Base-by-base conservation (phyloP, 2,113 vertebrate genomes). In the Alosa alosa region DNA sequence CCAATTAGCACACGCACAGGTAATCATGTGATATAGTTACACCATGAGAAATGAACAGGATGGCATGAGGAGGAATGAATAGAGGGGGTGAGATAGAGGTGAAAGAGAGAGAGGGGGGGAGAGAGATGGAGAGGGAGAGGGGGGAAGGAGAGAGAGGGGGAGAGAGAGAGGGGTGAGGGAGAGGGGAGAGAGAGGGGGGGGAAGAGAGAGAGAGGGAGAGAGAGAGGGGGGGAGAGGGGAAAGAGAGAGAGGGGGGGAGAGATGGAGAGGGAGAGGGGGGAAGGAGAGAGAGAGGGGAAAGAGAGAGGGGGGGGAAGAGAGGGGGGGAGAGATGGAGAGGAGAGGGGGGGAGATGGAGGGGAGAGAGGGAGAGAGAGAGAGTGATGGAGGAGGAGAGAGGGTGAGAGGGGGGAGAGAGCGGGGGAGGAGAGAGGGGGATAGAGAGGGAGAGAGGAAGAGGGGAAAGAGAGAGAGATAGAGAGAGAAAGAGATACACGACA, bases 241-340 rank as follows among this genome's bases (percentile, higher is more conserved):
- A 55, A 55, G 7, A 0, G 72, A 78, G 25, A 39, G 7, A 82
- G 31, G n/a, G n/a, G 10, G n/a, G n/a, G 60, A 72, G n/a, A 31
- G 6, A 82, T 83, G 83, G 82, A 91, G 57, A 90, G 86, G 86
- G 64, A 22, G 45, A 22, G 9, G 4, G 84, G 22, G 41, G 72
- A 55, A 36, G 0, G 41, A n/a, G 13, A 82, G 15, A 49, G 4
- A 49, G n/a, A 36, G 41, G 6, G 5, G 18, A 60, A 20, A 60
- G 18, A 18, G 18, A 18, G 55, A 57, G 17, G 17, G 17, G 18
- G 17, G 6, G 7, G 7, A 0, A 78, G 25, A 39, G 7, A 82
- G 31, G n/a, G n/a, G 10, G n/a, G n/a, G 60, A 72, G n/a, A 31
- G 6, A 82, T 83, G 83, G 82, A 91, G 57, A 90, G 86, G 64